These are phyloP conservation scores for Melanostoma scalare DNA, from an alignment of 2,888 invertebrate species.

Conservation along the genomic window DNA sequence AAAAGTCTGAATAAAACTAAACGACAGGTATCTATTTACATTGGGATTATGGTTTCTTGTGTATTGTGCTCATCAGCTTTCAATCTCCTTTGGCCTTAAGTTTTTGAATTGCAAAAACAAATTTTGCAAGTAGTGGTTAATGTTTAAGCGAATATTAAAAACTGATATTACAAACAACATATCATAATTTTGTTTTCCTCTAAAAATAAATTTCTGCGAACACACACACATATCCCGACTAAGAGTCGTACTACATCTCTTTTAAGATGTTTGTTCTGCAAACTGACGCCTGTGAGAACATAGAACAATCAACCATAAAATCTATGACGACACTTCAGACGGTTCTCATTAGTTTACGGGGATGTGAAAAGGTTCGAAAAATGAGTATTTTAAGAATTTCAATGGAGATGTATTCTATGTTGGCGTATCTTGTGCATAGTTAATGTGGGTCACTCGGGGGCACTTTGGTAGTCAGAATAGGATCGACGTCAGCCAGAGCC, in stretches of 20 bases:
- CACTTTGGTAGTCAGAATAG: not conserved
- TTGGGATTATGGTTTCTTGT: too few species aligned
- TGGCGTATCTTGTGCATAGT: not conserved
- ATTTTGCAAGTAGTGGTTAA: too few species aligned
- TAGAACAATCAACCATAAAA: constrained; percentile 39
- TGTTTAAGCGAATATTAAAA: too few species aligned
- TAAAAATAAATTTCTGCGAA: constrained; percentile 34
- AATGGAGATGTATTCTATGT: not conserved
- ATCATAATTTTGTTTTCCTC: not conserved
- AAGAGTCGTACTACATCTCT: not conserved
- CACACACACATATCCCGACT: too few species aligned
- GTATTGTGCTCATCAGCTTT: too few species aligned
- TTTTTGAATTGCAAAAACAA: too few species aligned
- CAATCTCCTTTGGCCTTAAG: too few species aligned
- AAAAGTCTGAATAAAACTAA: not conserved
- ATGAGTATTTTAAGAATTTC: constrained; percentile 32
- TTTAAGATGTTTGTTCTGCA: constrained; percentile 6
- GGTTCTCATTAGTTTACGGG: not conserved
- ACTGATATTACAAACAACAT: too few species aligned
- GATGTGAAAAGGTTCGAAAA: not conserved
- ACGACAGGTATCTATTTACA: not conserved
- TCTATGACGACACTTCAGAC: constrained; percentile 35
- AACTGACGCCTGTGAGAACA: constrained; percentile 21
- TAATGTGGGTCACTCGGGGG: constrained; percentile 16
- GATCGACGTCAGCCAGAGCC: not conserved